These are phyloP conservation scores for Coregonus suidteri DNA, from an alignment of 2,797 vertebrate species.

Conservation along the genomic window DNA sequence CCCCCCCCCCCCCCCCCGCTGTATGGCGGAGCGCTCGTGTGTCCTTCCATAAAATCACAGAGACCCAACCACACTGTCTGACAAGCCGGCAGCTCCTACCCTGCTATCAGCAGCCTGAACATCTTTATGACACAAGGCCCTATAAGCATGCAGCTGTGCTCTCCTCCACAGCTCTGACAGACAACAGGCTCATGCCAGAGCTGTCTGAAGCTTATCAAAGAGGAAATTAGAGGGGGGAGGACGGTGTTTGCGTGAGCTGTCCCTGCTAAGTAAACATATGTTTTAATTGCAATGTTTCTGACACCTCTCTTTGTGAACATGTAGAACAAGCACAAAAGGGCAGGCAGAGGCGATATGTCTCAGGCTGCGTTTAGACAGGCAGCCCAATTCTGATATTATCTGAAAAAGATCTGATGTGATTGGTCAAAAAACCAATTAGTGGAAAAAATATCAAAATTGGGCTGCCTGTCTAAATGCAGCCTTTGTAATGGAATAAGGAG, in stretches of 20 bases:
- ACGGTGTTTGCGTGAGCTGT: not conserved
- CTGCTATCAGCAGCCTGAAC: slow-evolving; percentile 28
- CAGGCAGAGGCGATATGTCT: not conserved
- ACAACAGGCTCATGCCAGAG: not conserved
- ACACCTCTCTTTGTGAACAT: not conserved
- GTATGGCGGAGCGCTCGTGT: slow-evolving; percentile 13
- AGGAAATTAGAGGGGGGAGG: not conserved
- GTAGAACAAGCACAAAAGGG: not conserved
- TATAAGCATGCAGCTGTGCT: slow-evolving; percentile 12
- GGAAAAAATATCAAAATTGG: too few relatives aligned
- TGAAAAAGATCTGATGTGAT: too few relatives aligned
- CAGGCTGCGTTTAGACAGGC: not conserved
- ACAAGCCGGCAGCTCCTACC: slow-evolving; percentile 25
- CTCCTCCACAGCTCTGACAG: not conserved
- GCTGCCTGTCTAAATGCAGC: too few relatives aligned
- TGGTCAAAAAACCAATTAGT: too few relatives aligned
- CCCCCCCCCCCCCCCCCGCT: not conserved
- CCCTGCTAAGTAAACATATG: not conserved
- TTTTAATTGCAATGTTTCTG: not conserved
- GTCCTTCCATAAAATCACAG: slow-evolving; percentile 7
- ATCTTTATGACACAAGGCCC: slow-evolving; percentile 24
- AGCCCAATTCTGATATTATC: too few relatives aligned
- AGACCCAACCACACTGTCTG: slow-evolving; percentile 24
- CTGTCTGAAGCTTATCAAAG: slow-evolving; percentile 10
- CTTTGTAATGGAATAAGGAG: not conserved